These are phyloP conservation scores for Erpornis zantholeuca DNA, from an alignment of 2,113 vertebrate genomes.

Conservation along the genomic window DNA sequence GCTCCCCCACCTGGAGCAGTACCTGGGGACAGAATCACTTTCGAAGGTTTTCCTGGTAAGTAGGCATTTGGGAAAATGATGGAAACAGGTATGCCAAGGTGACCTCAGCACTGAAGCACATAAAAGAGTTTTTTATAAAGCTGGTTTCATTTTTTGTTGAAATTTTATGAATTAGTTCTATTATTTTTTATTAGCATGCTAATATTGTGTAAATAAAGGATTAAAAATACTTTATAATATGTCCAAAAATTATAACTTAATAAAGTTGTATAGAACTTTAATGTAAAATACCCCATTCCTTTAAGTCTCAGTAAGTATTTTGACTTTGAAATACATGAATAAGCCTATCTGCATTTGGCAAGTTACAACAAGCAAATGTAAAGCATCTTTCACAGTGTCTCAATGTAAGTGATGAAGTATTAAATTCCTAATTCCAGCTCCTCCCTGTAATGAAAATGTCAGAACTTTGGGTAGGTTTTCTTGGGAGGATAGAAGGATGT, in stretches of 20 bases:
- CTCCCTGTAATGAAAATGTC: not conserved
- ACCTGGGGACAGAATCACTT: conserved; percentile 87
- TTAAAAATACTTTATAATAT: not conserved
- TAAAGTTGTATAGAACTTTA: not conserved
- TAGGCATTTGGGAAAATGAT: not conserved
- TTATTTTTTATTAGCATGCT: not conserved
- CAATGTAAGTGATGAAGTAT: not conserved
- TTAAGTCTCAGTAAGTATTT: not conserved
- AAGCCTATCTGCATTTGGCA: not conserved
- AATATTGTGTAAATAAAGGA: not conserved
- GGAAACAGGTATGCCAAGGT: not conserved
- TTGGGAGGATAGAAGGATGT: not conserved
- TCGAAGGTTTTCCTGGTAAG: conserved; percentile 87
- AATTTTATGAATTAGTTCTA: not conserved
- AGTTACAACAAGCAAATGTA: not conserved
- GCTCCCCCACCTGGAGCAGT: conserved; percentile 82
- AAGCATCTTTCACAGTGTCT: not conserved
- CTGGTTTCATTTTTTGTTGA: not conserved
- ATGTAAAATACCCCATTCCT: not conserved
- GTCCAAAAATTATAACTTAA: not conserved
- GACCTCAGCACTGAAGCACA: not conserved
- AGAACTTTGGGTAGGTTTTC: not conserved
- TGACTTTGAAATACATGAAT: not conserved
- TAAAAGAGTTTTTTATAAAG: not conserved
- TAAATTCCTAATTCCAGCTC: not conserved